Evolutionary conservation across 1,140 invertebrate genomes (phyloP).

Genomic region (Caenorhabditis briggsae): DNA sequence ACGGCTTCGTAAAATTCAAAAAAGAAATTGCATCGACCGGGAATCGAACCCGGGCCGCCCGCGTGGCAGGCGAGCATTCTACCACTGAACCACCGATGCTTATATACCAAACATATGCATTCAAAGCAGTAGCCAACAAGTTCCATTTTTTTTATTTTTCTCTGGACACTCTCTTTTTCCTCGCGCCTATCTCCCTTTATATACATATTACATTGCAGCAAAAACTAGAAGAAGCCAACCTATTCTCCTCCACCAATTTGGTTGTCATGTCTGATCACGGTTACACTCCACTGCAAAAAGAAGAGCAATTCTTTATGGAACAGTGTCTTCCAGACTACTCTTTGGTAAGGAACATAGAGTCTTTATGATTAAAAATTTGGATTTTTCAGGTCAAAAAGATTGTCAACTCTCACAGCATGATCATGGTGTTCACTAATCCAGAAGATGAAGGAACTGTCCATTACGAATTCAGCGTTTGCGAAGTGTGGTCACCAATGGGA

Average conservation of each 20-base stretch:
- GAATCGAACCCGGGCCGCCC: constrained; percentile 81
- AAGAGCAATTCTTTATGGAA: constrained; percentile 76
- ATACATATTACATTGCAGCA: constrained; percentile 67
- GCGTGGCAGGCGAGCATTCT: constrained; percentile 81
- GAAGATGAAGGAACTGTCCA: constrained; percentile 74
- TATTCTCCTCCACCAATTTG: constrained; percentile 73
- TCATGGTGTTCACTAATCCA: constrained; percentile 72
- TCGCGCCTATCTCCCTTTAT: neutral
- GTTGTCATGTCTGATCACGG: constrained; percentile 77
- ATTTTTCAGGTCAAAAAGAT: constrained; percentile 69
- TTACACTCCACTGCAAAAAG: constrained; percentile 71
- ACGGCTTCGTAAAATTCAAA: neutral
- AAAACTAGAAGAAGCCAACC: constrained; percentile 69
- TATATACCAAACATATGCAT: neutral
- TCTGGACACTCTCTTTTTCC: no score
- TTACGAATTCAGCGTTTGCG: constrained; percentile 77
- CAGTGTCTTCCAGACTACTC: constrained; percentile 75
- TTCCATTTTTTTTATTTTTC: neutral
- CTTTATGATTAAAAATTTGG: neutral
- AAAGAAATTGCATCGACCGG: constrained; percentile 79
- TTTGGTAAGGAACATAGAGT: constrained; percentile 36
- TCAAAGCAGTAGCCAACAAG: neutral
- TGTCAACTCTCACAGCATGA: constrained; percentile 75
- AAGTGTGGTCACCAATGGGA: constrained; percentile 75
- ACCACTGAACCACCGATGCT: constrained; percentile 81